A percentile compares a stretch with the other conserved stretches of the same genome.
Conservation (phyloP, 2,888 invertebrate species). For the Hyles lineata region DNA sequence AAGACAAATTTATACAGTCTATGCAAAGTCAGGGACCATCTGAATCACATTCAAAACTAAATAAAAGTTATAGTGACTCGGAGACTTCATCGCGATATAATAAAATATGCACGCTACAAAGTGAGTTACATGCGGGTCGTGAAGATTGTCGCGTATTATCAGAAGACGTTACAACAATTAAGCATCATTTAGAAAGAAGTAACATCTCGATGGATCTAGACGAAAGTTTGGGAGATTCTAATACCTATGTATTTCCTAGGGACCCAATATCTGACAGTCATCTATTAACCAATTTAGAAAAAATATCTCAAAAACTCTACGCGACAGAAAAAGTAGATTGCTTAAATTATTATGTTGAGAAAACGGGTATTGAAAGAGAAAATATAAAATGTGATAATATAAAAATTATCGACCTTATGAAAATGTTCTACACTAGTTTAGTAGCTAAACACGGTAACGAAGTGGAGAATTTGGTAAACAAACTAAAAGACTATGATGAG, state of each 20-base stretch:
- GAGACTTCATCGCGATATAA: slow-evolving; percentile 69
- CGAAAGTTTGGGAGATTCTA: slow-evolving; percentile 63
- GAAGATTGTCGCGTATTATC: slow-evolving; percentile 76
- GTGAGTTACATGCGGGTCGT: slow-evolving; percentile 70
- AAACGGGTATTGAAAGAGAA: slow-evolving; percentile 57
- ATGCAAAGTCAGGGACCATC: slow-evolving; percentile 45
- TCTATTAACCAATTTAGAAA: slow-evolving; percentile 55
- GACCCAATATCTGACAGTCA: slow-evolving; percentile 45
- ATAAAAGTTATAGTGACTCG: slow-evolving; percentile 71
- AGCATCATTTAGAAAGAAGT: slow-evolving; percentile 70
- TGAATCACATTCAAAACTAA: slow-evolving; percentile 56
- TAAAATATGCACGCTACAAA: slow-evolving; percentile 74
- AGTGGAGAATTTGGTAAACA: slow-evolving; percentile 70
- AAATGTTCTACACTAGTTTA: slow-evolving; percentile 64
- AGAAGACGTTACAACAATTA: slow-evolving; percentile 75
- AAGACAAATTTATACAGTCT: slow-evolving; percentile 52
- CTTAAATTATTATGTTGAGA: slow-evolving; percentile 65
- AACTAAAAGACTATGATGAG: slow-evolving; percentile 66
- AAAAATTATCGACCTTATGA: slow-evolving; percentile 73
- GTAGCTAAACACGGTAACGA: slow-evolving; percentile 65
- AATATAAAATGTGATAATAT: slow-evolving; percentile 51
- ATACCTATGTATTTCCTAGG: slow-evolving; percentile 52
- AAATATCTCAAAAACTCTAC: slow-evolving; percentile 56
- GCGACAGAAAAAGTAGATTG: slow-evolving; percentile 67
- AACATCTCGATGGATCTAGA: slow-evolving; percentile 72